Conservation (phyloP, 2,888 invertebrate genomes). For the Ormyrus thymus region DNA sequence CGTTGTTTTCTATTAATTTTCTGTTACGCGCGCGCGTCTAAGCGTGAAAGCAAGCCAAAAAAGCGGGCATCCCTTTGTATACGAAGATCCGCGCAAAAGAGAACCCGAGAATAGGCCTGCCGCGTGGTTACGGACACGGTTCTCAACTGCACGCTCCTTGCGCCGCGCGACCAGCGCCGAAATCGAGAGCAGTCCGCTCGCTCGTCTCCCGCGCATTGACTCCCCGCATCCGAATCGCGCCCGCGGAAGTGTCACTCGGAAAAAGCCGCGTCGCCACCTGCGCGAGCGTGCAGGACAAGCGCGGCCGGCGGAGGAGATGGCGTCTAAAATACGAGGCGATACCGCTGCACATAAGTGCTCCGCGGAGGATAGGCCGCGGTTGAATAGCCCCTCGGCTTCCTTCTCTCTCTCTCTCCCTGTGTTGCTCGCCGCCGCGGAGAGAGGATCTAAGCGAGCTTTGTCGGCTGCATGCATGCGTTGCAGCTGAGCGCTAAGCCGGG, state of each 20-base stretch:
- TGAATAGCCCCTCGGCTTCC: slow-evolving; percentile 23
- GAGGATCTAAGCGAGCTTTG: slow-evolving; percentile 57
- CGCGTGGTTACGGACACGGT: too few species aligned
- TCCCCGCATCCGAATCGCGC: too few species aligned
- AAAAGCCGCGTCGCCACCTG: neutral
- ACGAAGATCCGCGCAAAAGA: too few species aligned
- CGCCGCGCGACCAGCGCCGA: too few species aligned
- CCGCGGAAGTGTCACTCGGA: neutral
- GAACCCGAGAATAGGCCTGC: too few species aligned
- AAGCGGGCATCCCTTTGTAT: too few species aligned
- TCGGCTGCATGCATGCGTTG: slow-evolving; percentile 58
- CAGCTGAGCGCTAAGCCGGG: slow-evolving; percentile 16
- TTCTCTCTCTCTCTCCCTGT: slow-evolving; percentile 9
- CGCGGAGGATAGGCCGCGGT: neutral
- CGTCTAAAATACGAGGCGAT: neutral
- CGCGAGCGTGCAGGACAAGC: neutral
- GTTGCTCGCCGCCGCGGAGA: neutral
- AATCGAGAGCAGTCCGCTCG: too few species aligned
- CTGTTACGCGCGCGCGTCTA: too few species aligned
- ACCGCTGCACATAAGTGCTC: neutral
- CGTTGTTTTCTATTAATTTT: too few species aligned
- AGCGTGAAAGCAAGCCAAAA: too few species aligned
- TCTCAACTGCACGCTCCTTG: too few species aligned
- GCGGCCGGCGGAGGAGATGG: neutral
- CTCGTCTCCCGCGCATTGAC: too few species aligned